Evolutionary conservation across 2,888 invertebrate species (phyloP).

Genomic region (Pollenia angustigena): DNA sequence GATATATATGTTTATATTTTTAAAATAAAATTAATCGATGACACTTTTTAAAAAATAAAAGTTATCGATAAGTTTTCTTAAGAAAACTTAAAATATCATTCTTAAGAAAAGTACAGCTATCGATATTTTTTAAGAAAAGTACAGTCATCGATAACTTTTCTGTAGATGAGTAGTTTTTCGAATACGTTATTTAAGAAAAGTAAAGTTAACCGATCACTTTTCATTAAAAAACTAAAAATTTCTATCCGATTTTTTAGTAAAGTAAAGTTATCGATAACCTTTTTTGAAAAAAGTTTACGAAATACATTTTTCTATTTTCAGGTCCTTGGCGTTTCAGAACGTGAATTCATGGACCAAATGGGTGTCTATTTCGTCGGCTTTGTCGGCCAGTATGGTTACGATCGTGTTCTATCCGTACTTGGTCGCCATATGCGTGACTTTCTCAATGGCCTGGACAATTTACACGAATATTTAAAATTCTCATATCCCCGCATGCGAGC

Average conservation of each 20-base stretch:
- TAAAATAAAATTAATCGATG: not conserved
- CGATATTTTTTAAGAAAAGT: not conserved
- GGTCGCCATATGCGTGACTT: conserved; percentile 98
- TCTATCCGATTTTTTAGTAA: not conserved
- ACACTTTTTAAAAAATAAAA: not conserved
- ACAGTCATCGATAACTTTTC: not conserved
- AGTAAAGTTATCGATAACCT: not conserved
- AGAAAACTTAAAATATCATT: not conserved
- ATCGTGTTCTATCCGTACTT: conserved; percentile 93
- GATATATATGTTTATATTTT: not conserved
- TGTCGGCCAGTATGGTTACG: conserved; percentile 97
- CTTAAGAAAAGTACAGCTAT: not conserved
- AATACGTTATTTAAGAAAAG: no score
- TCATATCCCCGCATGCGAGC: conserved; percentile 95
- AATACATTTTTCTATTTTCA: conserved; percentile 81
- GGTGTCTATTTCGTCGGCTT: conserved; percentile 97
- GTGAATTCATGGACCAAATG: conserved; percentile 96
- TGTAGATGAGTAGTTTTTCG: not conserved
- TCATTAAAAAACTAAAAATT: not conserved
- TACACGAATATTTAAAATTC: conserved; percentile 98
- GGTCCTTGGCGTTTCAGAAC: conserved; percentile 94
- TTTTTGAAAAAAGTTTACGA: not conserved
- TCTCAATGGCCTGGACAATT: conserved; percentile 96
- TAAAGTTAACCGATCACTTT: not conserved
- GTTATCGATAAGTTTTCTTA: not conserved